Evolutionary conservation across 2,797 vertebrate species (phyloP).

Genomic region (Poeciliopsis presidionis): DNA sequence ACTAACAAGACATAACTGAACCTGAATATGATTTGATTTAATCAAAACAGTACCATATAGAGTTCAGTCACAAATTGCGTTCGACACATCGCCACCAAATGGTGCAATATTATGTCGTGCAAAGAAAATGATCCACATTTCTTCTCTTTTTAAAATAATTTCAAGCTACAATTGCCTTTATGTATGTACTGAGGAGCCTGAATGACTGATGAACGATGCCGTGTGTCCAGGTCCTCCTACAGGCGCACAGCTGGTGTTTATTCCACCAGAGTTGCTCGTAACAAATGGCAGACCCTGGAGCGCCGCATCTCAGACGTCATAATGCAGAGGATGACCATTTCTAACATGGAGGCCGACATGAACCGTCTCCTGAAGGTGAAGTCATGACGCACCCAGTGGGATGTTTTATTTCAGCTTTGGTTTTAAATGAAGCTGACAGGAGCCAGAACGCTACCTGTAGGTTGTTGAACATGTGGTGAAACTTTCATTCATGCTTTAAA

Average conservation of each 20-base stretch:
- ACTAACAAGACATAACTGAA: not conserved
- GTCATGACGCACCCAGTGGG: not conserved
- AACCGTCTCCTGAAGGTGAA: conserved; percentile 92
- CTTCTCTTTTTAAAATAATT: not conserved
- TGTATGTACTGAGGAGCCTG: not conserved
- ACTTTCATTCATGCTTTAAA: too few species aligned
- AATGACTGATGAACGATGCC: not conserved
- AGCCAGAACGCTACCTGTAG: not conserved
- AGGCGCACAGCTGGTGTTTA: conserved; percentile 85
- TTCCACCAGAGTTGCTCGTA: conserved; percentile 87
- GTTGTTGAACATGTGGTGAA: too few species aligned
- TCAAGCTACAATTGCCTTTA: not conserved
- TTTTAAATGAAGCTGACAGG: not conserved
- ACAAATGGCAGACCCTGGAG: conserved; percentile 94
- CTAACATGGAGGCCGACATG: conserved; percentile 98
- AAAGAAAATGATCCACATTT: not conserved
- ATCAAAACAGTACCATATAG: not conserved
- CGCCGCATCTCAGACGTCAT: conserved; percentile 92
- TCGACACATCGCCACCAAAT: not conserved
- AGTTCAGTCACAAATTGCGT: not conserved
- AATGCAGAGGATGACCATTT: conserved; percentile 98
- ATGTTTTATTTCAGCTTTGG: not conserved
- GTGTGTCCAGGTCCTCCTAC: conserved; percentile 83
- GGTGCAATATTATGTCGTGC: not conserved
- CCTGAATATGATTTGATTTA: too few species aligned